Evolutionary conservation across 2,797 vertebrate species (phyloP).

Genomic region (Glyptemys insculpta): DNA sequence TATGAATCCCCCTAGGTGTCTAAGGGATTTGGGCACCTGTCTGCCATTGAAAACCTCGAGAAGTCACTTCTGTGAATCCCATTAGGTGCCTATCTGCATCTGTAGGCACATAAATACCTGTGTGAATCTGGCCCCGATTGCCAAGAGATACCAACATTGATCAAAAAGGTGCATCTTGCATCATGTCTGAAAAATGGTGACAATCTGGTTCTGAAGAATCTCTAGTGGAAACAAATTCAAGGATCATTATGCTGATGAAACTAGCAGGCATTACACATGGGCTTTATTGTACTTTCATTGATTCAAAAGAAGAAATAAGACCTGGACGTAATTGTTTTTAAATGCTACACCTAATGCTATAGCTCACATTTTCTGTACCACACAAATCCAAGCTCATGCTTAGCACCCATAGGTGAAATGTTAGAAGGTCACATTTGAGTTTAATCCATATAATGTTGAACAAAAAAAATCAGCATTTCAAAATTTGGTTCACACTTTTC

Average conservation of each 20-base stretch:
- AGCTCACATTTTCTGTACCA: not conserved
- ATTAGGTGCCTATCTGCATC: not conserved
- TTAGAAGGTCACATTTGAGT: not conserved
- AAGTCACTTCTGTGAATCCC: not conserved
- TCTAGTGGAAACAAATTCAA: slow-evolving; percentile 17
- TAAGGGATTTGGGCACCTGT: not conserved
- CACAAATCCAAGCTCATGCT: slow-evolving; percentile 11
- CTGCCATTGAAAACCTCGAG: not conserved
- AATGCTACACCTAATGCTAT: slow-evolving; percentile 37
- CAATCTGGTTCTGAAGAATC: not conserved
- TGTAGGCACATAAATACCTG: not conserved
- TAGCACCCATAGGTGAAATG: not conserved
- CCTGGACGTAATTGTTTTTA: slow-evolving; percentile 18
- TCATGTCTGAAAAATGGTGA: not conserved
- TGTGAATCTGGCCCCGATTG: not conserved
- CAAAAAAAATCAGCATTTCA: not conserved
- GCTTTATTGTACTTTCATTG: not conserved
- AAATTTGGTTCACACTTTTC: slow-evolving; percentile 37
- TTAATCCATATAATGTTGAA: not conserved
- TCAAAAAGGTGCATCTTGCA: not conserved
- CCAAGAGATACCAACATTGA: not conserved
- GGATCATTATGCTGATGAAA: not conserved
- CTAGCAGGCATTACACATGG: slow-evolving; percentile 21
- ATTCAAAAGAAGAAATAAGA: slow-evolving; percentile 37
- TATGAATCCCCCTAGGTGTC: not conserved